A percentile compares a stretch with the other conserved stretches of the same genome.
phyloP scores from a whole-genome alignment of 1,140 invertebrate genomes.

The Aethina tumida region DNA sequence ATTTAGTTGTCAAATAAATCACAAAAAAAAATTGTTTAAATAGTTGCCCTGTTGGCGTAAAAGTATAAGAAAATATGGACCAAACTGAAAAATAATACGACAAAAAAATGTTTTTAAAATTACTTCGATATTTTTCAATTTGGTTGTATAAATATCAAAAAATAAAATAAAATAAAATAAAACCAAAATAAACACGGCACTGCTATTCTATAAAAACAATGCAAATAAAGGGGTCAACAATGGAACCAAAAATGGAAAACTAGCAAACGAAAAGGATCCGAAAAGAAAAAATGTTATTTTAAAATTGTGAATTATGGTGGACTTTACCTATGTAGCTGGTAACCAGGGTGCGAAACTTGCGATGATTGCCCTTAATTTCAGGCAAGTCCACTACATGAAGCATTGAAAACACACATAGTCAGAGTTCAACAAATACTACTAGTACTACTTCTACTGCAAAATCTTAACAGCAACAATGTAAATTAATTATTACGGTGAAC shows the following conservation, averaged over 20 bases:
- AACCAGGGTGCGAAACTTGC: conserved; percentile 95
- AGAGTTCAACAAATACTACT: conserved; percentile 23
- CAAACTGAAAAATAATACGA: no score
- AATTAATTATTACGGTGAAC: no score
- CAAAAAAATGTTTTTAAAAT: no score
- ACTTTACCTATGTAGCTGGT: conserved; percentile 92
- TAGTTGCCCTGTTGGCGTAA: no score
- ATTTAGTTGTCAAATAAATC: neutral
- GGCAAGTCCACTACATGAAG: conserved; percentile 79
- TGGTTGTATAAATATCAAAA: neutral
- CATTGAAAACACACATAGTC: conserved; percentile 36
- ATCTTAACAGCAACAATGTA: conserved; percentile 11
- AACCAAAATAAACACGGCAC: neutral
- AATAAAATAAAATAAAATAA: neutral
- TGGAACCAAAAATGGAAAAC: neutral
- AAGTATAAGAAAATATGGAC: no score
- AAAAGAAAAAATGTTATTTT: neutral
- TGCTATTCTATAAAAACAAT: neutral
- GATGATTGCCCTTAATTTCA: conserved; percentile 94
- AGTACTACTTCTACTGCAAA: conserved; percentile 2
- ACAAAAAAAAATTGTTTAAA: no score
- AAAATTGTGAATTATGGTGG: conserved; percentile 9
- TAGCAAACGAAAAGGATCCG: neutral
- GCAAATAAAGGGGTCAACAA: neutral
- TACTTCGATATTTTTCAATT: no score